Conservation (phyloP, 1,140 invertebrate genomes). For the Carcinoscorpius rotundicauda region DNA sequence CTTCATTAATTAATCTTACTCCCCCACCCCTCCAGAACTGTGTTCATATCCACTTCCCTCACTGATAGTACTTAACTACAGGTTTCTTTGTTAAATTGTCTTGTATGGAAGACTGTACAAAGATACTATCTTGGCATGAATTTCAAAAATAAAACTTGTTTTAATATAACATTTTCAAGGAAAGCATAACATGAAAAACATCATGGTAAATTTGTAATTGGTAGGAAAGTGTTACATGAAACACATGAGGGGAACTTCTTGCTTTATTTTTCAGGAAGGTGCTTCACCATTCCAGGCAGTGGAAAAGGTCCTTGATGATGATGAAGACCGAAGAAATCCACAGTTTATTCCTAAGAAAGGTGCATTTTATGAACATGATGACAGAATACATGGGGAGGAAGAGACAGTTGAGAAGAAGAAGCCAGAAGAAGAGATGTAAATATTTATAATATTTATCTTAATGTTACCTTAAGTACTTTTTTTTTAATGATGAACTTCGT, state of each 20-base stretch:
- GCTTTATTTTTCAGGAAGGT: constrained; percentile 2
- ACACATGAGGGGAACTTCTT: no score
- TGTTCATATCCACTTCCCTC: no score
- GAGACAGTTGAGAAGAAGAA: constrained; percentile 24
- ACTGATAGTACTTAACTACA: no score
- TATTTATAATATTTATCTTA: no score
- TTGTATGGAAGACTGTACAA: no score
- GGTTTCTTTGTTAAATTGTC: no score
- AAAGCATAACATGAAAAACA: constrained; percentile 1
- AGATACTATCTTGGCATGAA: no score
- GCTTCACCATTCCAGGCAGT: constrained; percentile 18
- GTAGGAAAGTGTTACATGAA: constrained; percentile 24
- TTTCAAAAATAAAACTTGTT: no score
- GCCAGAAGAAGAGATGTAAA: constrained; percentile 14
- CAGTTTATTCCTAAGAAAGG: constrained; percentile 93
- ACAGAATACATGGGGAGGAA: constrained; percentile 46
- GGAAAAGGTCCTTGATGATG: constrained; percentile 53
- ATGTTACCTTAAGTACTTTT: not conserved
- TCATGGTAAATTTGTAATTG: constrained; percentile 1
- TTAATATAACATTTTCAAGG: not conserved
- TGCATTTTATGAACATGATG: constrained; percentile 93
- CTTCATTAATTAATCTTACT: no score
- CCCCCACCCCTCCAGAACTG: no score
- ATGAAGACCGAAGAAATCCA: constrained; percentile 89
- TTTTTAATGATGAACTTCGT: not conserved